Percentiles rank a stretch among this genome's conserved stretches.
These are phyloP conservation scores for Artibeus jamaicensis DNA, from an alignment of 2,797 vertebrate genomes.

Conservation along the genomic window DNA sequence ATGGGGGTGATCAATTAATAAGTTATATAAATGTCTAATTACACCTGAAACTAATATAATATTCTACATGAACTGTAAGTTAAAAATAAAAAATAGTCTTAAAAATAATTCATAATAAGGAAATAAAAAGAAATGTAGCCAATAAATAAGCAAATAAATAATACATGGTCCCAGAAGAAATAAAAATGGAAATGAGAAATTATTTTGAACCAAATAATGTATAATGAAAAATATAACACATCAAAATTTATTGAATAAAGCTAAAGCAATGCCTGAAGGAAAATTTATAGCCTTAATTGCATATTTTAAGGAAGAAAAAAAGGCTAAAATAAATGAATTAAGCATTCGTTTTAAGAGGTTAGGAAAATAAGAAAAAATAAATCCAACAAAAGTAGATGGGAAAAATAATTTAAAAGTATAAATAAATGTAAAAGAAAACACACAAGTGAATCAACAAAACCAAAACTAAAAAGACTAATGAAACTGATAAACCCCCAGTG, in stretches of 20 bases:
- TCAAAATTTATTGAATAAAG: not conserved
- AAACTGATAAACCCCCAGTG: not conserved
- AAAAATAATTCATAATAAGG: no score
- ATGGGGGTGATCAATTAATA: no score
- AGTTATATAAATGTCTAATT: no score
- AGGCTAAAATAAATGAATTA: not conserved
- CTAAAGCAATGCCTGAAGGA: not conserved
- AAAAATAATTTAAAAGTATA: not conserved
- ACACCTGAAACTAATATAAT: no score
- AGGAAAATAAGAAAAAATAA: slow-evolving; percentile 15
- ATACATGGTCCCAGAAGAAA: not conserved
- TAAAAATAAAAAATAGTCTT: no score
- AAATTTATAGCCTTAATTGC: no score
- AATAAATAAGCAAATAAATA: no score
- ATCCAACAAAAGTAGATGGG: not conserved
- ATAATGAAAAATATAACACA: not conserved
- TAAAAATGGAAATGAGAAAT: slow-evolving; percentile 23
- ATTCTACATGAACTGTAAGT: no score
- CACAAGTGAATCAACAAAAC: not conserved
- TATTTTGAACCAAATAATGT: not conserved
- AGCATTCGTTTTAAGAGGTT: not conserved
- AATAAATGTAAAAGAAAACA: slow-evolving; percentile 1
- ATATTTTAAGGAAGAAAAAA: not conserved
- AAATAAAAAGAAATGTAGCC: no score
- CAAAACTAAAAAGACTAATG: not conserved